Evolutionary conservation across 2,888 invertebrate genomes (phyloP), one percentile per base, ranked within the genome.

Genomic region (Oegoconia quadripuncta): DNA sequence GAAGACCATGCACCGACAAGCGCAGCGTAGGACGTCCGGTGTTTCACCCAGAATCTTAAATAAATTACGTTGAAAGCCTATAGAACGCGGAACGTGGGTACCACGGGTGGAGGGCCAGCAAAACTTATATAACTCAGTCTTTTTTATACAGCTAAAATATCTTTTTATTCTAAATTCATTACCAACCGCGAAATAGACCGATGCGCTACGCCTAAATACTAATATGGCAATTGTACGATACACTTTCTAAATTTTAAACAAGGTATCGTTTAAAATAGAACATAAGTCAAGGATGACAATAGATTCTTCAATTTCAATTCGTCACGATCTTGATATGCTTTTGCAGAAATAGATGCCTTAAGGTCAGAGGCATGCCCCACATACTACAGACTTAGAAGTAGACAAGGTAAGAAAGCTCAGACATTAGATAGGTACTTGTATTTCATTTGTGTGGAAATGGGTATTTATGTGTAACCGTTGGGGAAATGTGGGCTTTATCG

Each of bases 201-300:
- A n/a, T n/a, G n/a, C 6, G 7, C 22, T 9, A 22, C 2, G 7
- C 3, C 2, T 22, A 12, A 4, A 32, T 14, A 7, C 14, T 11
- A 27, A 31, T 9, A 5, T 4, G 25, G 25, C 11, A 27, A 13
- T 27, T 12, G n/a, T 5, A 6, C 8, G 12, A 12, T 27, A 27
- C 27, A 67, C 74, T 72, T 72, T 76, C 70, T 68, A 69, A 70
- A 52, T 54, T 53, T 61, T 65, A 70, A 64, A 61, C 60, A 51
- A 61, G 44, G 44, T 55, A 72, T 72, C 74, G 72, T 78, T 70
- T 74, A 64, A 78, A 68, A 66, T 62, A 55, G 68, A 73, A 63
- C 70, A 65, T 38, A 78, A 74, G 78, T 77, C 81, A 82, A 82
- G 81, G 78, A 76, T 76, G 60, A 54, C 52, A 64, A 68, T 62